A percentile compares a stretch with the other conserved stretches of the same genome.
Evolutionary conservation across 2,113 vertebrate genomes (phyloP).

Genomic region (Hystrix brachyura): DNA sequence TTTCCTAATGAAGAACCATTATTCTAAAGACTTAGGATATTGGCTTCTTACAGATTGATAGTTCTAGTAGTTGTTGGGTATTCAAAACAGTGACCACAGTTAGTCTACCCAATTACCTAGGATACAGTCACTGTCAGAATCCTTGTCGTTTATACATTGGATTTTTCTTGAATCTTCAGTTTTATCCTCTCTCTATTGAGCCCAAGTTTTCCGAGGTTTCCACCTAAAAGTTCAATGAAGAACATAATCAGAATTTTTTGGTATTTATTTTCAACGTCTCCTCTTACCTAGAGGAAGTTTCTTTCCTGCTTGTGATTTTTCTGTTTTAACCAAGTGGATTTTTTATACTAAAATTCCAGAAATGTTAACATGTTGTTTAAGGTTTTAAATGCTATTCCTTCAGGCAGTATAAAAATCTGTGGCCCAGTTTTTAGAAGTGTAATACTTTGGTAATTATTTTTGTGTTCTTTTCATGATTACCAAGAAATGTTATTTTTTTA

Average conservation of each 20-base stretch:
- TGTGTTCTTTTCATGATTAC: conserved; percentile 48
- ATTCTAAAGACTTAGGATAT: neutral
- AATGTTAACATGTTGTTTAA: conserved; percentile 62
- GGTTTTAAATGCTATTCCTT: conserved; percentile 18
- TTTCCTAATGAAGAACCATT: conserved; percentile 1
- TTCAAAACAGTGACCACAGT: neutral
- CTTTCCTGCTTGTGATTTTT: conserved; percentile 21
- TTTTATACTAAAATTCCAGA: neutral
- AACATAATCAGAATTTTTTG: neutral
- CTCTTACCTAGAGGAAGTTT: conserved; percentile 12
- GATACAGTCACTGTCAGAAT: neutral
- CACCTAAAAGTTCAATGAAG: conserved; percentile 13
- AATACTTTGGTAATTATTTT: conserved; percentile 55
- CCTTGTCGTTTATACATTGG: neutral
- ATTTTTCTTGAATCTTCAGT: neutral
- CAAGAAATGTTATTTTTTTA: conserved; percentile 40
- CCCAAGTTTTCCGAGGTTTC: conserved; percentile 35
- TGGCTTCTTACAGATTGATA: neutral
- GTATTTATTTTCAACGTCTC: neutral
- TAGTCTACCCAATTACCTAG: neutral
- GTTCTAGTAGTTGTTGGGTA: neutral
- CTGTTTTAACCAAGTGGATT: conserved; percentile 12
- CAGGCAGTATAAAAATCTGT: conserved; percentile 2
- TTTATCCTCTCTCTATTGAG: conserved; percentile 41
- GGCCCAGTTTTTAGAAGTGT: conserved; percentile 19